Evolutionary conservation across 2,113 vertebrate genomes (phyloP).

Genomic region (Synchiropus splendidus): DNA sequence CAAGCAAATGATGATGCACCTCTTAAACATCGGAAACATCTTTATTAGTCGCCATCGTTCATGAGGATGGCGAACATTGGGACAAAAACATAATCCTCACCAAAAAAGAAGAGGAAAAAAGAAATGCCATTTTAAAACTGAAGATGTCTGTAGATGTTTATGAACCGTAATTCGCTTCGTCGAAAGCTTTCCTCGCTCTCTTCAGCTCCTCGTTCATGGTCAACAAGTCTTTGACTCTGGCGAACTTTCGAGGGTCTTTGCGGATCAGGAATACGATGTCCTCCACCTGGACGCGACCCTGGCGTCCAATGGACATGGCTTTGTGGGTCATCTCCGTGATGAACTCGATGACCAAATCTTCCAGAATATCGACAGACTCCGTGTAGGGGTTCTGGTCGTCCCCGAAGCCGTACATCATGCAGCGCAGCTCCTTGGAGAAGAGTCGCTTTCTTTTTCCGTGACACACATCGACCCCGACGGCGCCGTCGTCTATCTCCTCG

Average conservation of each 20-base stretch:
- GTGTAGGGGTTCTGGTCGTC: conserved; percentile 99
- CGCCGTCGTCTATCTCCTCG: conserved; percentile 82
- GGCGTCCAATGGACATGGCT: conserved; percentile 94
- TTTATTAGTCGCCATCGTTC: too few species aligned
- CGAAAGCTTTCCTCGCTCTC: conserved; percentile 92
- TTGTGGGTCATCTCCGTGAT: conserved; percentile 99
- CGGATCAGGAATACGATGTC: conserved; percentile 96
- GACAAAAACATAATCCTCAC: too few species aligned
- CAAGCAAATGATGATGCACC: too few species aligned
- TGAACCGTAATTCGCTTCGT: conserved; percentile 95
- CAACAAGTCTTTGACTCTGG: conserved; percentile 92
- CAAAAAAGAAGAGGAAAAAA: neutral
- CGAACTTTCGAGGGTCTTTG: conserved; percentile 95
- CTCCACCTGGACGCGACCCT: conserved; percentile 95
- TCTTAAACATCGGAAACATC: too few species aligned
- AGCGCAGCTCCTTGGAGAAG: conserved; percentile 93
- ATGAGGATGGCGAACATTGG: too few species aligned
- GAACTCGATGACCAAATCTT: conserved; percentile 96
- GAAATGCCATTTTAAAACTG: neutral
- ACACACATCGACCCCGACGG: conserved; percentile 73
- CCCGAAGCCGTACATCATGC: conserved; percentile 99
- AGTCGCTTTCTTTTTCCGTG: conserved; percentile 86
- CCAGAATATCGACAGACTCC: conserved; percentile 94
- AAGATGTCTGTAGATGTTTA: conserved; percentile 31
- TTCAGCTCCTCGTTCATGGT: conserved; percentile 98